Conservation (phyloP, 1,140 invertebrate species). For the Lasioglossum baleicum region DNA sequence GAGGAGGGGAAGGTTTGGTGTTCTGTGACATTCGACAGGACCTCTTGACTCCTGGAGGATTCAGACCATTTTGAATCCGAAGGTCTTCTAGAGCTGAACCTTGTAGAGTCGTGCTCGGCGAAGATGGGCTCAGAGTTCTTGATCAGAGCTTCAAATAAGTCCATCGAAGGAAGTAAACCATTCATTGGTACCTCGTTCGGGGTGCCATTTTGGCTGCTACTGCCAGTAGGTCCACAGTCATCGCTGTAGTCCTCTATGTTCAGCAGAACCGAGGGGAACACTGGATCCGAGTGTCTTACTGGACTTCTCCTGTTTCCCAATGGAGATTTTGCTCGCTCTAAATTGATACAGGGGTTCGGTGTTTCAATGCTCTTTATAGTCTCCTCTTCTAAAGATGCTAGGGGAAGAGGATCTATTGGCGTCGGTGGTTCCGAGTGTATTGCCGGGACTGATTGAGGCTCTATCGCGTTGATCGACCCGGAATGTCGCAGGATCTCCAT, state of each 20-base stretch:
- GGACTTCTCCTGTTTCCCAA: slow-evolving; percentile 57
- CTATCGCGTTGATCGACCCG: slow-evolving; percentile 60
- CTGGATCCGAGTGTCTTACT: slow-evolving; percentile 69
- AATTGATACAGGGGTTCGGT: not conserved
- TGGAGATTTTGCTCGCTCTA: slow-evolving; percentile 24
- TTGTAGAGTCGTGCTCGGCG: slow-evolving; percentile 71
- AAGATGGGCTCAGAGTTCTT: slow-evolving; percentile 68
- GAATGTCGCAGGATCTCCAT: slow-evolving; percentile 61
- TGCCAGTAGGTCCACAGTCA: not conserved
- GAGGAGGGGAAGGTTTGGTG: slow-evolving; percentile 70
- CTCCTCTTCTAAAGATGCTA: slow-evolving; percentile 58
- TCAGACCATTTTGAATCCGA: slow-evolving; percentile 76
- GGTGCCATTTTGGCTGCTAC: slow-evolving; percentile 9
- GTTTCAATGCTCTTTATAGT: slow-evolving; percentile 20
- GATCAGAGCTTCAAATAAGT: slow-evolving; percentile 42
- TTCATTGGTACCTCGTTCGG: not conserved
- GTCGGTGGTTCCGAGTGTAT: slow-evolving; percentile 75
- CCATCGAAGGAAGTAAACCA: slow-evolving; percentile 22
- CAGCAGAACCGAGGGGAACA: slow-evolving; percentile 70
- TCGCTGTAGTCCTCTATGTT: slow-evolving; percentile 71
- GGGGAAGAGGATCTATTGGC: slow-evolving; percentile 69
- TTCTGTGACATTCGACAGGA: slow-evolving; percentile 66
- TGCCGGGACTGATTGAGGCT: slow-evolving; percentile 60
- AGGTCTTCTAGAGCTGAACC: slow-evolving; percentile 73
- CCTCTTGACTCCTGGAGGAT: slow-evolving; percentile 74